These are phyloP conservation scores for Paraplagusia blochii DNA, from an alignment of 2,113 vertebrate species.

Conservation along the genomic window DNA sequence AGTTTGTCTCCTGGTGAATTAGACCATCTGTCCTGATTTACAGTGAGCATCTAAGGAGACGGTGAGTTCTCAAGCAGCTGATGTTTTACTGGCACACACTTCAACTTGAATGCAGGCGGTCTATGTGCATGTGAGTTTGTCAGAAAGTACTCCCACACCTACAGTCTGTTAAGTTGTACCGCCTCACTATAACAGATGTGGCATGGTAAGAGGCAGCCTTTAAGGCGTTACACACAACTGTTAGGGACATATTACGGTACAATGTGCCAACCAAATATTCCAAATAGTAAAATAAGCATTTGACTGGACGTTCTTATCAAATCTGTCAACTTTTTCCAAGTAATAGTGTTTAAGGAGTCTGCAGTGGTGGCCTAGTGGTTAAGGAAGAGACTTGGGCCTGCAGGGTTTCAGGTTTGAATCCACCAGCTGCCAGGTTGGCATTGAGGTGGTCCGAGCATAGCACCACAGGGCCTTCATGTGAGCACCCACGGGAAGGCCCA, in stretches of 20 bases:
- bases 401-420: too few species aligned
- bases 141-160: slow-evolving; percentile 60
- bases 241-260: slow-evolving; percentile 24
- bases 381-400: too few species aligned
- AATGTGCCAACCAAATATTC: slow-evolving; percentile 33
- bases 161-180: slow-evolving; percentile 59
- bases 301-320: slow-evolving; percentile 58
- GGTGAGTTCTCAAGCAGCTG: slow-evolving; percentile 43
- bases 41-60: slow-evolving; percentile 35
- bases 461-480: too few species aligned
- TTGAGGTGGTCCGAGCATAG: too few species aligned
- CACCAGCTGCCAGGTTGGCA: too few species aligned
- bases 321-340: slow-evolving; percentile 41
- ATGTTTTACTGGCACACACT: slow-evolving; percentile 57
- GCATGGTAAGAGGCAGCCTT: slow-evolving; percentile 36
- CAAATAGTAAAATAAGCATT: slow-evolving; percentile 37
- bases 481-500: too few species aligned
- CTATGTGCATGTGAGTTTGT: slow-evolving; percentile 38
- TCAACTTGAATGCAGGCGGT: slow-evolving; percentile 45
- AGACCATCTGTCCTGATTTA: slow-evolving; percentile 67
- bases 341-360: slow-evolving; percentile 24
- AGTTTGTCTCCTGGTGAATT: slow-evolving; percentile 41
- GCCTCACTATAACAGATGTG: slow-evolving; percentile 59
- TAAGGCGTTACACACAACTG: slow-evolving; percentile 38
- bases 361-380: too few species aligned